Percentiles rank a stretch among this genome's conserved stretches.
These are phyloP conservation scores for Asteroscopus sphinx DNA, from an alignment of 2,888 invertebrate species.

Conservation along the genomic window DNA sequence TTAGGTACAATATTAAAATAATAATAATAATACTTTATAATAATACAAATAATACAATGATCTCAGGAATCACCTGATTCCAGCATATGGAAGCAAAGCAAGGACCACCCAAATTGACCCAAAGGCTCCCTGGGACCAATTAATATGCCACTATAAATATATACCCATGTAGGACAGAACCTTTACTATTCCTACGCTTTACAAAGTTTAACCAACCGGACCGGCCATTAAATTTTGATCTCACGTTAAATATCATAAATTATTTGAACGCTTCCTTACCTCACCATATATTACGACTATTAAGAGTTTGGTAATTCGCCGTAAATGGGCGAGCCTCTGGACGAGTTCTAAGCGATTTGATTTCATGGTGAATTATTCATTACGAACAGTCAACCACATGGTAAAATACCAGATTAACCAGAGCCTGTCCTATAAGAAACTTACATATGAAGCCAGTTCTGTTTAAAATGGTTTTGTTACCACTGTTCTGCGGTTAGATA, in stretches of 20 bases:
- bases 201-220: slow-evolving; percentile 25
- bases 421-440: too few relatives aligned
- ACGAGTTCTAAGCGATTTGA: slow-evolving; percentile 53
- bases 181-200: slow-evolving; percentile 1
- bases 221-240: slow-evolving; percentile 20
- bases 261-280: slow-evolving; percentile 37
- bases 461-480: too few relatives aligned
- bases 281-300: slow-evolving; percentile 42
- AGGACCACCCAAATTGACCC: too few relatives aligned
- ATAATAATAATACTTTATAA: too few relatives aligned
- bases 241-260: slow-evolving; percentile 50
- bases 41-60: too few relatives aligned
- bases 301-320: slow-evolving; percentile 41
- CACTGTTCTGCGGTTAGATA: too few relatives aligned
- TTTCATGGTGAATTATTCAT: slow-evolving; percentile 57
- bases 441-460: too few relatives aligned
- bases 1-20: too few relatives aligned
- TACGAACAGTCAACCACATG: too few relatives aligned
- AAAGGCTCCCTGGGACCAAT: slow-evolving; percentile 7
- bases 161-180: background rate
- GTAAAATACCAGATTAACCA: too few relatives aligned
- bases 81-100: too few relatives aligned
- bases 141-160: slow-evolving; percentile 22
- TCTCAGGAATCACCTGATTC: too few relatives aligned
- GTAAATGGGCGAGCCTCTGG: slow-evolving; percentile 40